Evolutionary conservation across 2,797 vertebrate genomes (phyloP).

Genomic region (Acomys russatus): DNA sequence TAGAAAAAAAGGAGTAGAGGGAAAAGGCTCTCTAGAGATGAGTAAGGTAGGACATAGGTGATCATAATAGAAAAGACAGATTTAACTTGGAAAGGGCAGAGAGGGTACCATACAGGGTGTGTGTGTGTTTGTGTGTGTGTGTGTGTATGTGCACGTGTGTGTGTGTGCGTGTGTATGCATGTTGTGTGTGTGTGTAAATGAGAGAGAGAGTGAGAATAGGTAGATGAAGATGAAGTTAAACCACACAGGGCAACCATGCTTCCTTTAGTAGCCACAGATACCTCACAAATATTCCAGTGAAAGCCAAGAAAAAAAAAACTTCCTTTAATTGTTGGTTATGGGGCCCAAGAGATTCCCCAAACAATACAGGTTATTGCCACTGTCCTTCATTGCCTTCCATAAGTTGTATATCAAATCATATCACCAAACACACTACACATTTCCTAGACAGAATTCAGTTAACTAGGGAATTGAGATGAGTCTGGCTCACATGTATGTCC

Average conservation of each 20-base stretch:
- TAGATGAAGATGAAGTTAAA: neutral
- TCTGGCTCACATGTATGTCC: neutral
- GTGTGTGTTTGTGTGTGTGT: neutral
- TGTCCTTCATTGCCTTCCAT: neutral
- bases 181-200: too few relatives aligned
- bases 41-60: neutral
- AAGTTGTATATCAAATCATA: neutral
- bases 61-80: neutral
- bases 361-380: neutral
- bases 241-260: neutral
- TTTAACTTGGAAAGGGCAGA: neutral
- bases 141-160: neutral
- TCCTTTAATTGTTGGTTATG: neutral
- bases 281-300: neutral
- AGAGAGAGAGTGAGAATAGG: too few relatives aligned
- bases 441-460: neutral
- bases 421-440: neutral
- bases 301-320: neutral
- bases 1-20: neutral
- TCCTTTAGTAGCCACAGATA: neutral
- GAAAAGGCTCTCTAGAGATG: neutral
- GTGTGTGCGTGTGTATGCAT: too few relatives aligned
- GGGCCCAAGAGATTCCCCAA: neutral
- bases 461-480: neutral
- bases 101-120: neutral